A percentile compares a stretch with the other conserved stretches of the same genome.
Evolutionary conservation across 2,888 invertebrate genomes (phyloP).

Genomic region (Euplexia lucipara): DNA sequence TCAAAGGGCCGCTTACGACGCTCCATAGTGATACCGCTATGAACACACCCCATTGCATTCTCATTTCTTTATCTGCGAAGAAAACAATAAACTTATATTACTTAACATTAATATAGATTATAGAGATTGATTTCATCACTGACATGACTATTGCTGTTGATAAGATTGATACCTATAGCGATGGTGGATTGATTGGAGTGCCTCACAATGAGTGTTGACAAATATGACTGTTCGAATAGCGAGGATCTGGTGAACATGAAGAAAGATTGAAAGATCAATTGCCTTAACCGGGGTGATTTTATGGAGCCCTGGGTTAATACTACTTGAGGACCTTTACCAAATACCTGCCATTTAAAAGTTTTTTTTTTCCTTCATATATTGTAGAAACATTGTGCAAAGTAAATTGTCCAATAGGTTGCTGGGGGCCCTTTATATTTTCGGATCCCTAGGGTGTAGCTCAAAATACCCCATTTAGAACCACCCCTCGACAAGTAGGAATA

Average conservation of each 20-base stretch:
- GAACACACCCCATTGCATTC: slow-evolving; percentile 39
- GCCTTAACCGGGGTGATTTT: not conserved
- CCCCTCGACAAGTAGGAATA: no score
- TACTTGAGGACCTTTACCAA: no score
- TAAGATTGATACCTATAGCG: not conserved
- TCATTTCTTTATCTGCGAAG: slow-evolving; percentile 47
- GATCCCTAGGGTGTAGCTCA: no score
- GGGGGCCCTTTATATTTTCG: no score
- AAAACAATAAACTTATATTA: not conserved
- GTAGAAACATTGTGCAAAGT: no score
- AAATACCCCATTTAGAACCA: no score
- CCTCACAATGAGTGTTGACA: not conserved
- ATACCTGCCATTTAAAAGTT: no score
- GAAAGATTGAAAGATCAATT: slow-evolving; percentile 11
- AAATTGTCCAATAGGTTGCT: no score
- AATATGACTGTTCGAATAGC: not conserved
- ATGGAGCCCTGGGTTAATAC: no score
- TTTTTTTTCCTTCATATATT: no score
- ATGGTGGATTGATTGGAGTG: not conserved
- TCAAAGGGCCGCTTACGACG: slow-evolving; percentile 22
- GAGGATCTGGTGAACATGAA: not conserved
- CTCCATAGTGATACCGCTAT: slow-evolving; percentile 46
- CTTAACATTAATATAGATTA: not conserved
- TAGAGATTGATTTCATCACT: not conserved
- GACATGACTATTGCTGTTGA: no score